Evolutionary conservation across 2,113 vertebrate species (phyloP).

Genomic region (Prionailurus bengalensis): DNA sequence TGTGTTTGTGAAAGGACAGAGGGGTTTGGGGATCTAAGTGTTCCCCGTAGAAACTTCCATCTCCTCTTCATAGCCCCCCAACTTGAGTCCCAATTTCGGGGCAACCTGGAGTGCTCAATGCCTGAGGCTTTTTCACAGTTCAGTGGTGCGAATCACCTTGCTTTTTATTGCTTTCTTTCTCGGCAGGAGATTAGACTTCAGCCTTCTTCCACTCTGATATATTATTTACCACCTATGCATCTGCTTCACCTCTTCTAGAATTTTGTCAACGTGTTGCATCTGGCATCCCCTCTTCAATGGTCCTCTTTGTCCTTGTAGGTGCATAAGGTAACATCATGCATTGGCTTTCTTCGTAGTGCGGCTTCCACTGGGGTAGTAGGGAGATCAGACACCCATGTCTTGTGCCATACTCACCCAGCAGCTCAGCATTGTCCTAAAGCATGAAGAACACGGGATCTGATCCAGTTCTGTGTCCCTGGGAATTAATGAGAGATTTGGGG

Average conservation of each 20-base stretch:
- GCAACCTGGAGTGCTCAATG: not conserved
- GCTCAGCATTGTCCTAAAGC: not conserved
- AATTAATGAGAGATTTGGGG: not conserved
- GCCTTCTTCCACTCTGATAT: not conserved
- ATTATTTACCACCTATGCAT: not conserved
- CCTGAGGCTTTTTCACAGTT: not conserved
- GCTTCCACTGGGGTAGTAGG: accelerated
- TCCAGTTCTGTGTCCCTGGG: not conserved
- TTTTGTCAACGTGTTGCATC: not conserved
- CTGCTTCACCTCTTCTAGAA: not conserved
- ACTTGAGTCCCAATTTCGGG: not conserved
- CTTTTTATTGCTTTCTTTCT: not conserved
- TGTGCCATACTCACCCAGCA: accelerated
- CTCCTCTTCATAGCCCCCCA: too few relatives aligned
- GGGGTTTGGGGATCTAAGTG: not conserved
- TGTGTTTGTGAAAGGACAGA: not conserved
- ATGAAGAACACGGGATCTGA: not conserved
- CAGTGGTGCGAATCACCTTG: not conserved
- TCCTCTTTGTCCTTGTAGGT: not conserved
- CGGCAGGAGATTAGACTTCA: not conserved
- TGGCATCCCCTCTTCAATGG: not conserved
- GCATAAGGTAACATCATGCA: accelerated
- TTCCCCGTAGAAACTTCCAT: not conserved
- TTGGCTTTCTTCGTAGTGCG: not conserved
- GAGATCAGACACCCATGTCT: not conserved